Percentiles rank a stretch among this genome's conserved stretches.
phyloP scores from a whole-genome alignment of 2,888 invertebrate species.

The Ferrisia virgata region DNA sequence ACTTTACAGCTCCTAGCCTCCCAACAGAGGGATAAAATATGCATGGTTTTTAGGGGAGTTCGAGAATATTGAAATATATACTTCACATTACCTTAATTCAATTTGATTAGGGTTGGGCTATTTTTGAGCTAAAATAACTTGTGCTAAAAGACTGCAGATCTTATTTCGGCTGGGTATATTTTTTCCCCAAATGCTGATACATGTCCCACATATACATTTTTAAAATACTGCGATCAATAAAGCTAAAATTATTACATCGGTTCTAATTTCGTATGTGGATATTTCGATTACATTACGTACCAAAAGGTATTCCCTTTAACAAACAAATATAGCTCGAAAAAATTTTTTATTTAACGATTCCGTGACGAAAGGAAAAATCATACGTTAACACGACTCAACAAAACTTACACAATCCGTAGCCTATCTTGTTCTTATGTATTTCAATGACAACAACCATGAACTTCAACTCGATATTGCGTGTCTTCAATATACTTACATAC shows the following conservation, averaged over 20 bases:
- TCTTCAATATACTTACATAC: too few relatives aligned
- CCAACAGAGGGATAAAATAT: too few relatives aligned
- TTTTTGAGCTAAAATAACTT: too few relatives aligned
- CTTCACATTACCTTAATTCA: too few relatives aligned
- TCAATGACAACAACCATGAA: conserved; percentile 14
- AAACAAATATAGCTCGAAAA: background rate
- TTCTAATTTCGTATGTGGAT: background rate
- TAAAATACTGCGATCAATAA: background rate
- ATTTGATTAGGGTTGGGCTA: too few relatives aligned
- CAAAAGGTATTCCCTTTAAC: too few relatives aligned
- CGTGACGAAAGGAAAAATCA: background rate
- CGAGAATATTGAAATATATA: too few relatives aligned
- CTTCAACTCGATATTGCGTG: conserved; percentile 13
- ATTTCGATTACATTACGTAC: background rate
- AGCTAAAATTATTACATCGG: background rate
- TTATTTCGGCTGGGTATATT: background rate
- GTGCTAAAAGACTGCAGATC: too few relatives aligned
- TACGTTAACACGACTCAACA: background rate
- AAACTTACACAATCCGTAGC: background rate
- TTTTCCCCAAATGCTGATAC: background rate
- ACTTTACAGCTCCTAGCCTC: too few relatives aligned
- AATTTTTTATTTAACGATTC: background rate
- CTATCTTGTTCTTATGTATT: background rate
- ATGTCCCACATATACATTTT: background rate
- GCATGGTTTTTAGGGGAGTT: too few relatives aligned